Evolutionary conservation across 2,113 vertebrate species (phyloP), one percentile per base, ranked within the genome.

Genomic region (Dendropsophus ebraccatus): DNA sequence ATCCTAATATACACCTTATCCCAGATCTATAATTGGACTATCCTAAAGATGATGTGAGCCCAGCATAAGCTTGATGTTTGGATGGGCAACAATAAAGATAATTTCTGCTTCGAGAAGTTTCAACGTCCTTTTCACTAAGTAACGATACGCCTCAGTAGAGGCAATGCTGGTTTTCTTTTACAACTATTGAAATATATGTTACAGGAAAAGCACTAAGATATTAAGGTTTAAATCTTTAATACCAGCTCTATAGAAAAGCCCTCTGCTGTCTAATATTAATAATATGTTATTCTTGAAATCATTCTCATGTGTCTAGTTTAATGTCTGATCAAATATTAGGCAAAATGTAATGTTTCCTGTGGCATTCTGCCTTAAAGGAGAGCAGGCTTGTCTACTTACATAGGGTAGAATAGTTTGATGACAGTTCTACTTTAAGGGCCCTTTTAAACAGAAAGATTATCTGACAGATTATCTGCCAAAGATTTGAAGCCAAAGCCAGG

Each of bases 31-130:
- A 73, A 72, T 56, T 56, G 81, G 32, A 72, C 19, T 16, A 73
- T 72, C 73, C 7, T 83, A n/a, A 83, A 73, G 28, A 83, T 83
- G 56, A 37, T 73, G 67, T 37, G 67, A 73, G 32, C 49, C 47
- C 45, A 70, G 17, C 21, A 83, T 45, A 73, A 73, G 49, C 32
- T 50, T 37, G 35, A 30, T 35, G 30, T 72, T 54, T 72, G 81
- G 41, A n/a, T 69, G 65, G 65, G 17, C 65, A 47, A 82, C 81
- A 83, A 83, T 72, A 37, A 32, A 73, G 28, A 37, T 83, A 2
- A 56, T 56, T 72, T 83, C 76, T 72, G 49, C 67, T 73, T 83
- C 12, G 25, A 56, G 50, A 72, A 58, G 16, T 21, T 73, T 12
- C 47, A 30, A n/a, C 6, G 67, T 83, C 67, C 47, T 73, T 83